phyloP scores from a whole-genome alignment of 2,888 invertebrate genomes.

The Thelaira solivaga region DNA sequence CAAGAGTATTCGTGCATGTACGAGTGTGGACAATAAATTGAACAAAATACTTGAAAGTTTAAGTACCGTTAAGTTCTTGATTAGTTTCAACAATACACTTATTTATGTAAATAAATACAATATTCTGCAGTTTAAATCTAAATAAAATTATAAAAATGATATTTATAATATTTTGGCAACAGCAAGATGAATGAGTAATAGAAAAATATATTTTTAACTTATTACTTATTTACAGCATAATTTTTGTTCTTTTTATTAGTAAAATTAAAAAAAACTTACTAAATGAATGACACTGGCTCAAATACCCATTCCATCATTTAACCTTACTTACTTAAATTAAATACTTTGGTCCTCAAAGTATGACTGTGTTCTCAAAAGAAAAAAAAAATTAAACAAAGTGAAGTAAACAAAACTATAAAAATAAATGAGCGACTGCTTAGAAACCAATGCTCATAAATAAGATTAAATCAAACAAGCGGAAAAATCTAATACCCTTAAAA shows the following conservation, averaged over 20 bases:
- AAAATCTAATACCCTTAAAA: constrained; percentile 50
- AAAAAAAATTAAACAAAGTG: background rate
- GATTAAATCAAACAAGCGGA: constrained; percentile 57
- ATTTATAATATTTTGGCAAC: no score
- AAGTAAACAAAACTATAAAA: constrained; percentile 19
- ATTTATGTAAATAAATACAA: background rate
- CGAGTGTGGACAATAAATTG: constrained; percentile 11
- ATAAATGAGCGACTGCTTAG: background rate
- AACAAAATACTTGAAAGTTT: constrained; percentile 67
- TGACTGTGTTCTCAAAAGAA: constrained; percentile 6
- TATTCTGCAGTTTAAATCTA: background rate
- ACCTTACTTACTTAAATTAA: constrained; percentile 52
- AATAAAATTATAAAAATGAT: no score
- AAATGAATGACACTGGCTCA: no score
- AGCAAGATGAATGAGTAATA: no score
- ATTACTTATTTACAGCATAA: no score
- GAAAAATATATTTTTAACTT: no score
- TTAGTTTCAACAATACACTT: constrained; percentile 59
- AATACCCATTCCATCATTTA: no score
- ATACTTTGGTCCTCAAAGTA: constrained; percentile 43
- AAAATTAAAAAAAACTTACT: no score
- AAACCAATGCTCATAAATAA: constrained; percentile 47
- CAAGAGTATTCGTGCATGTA: no score
- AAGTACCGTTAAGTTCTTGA: constrained; percentile 69
- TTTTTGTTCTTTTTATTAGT: no score